Conservation (phyloP, 1,140 invertebrate genomes). For the Hetaerina americana region DNA sequence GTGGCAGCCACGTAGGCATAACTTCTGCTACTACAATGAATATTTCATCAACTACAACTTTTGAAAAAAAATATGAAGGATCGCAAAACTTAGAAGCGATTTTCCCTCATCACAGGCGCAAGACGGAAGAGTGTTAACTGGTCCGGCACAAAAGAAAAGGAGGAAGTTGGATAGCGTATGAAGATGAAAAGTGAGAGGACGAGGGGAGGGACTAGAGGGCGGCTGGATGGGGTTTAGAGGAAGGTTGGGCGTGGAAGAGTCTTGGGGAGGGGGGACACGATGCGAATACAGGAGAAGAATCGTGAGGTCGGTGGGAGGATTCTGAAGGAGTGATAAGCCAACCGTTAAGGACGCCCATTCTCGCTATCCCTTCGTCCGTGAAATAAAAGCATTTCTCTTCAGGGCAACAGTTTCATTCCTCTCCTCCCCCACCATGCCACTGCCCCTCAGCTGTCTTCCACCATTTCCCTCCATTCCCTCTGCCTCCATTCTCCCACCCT, state of each 20-base stretch:
- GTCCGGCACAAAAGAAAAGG: not conserved
- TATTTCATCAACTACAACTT: not conserved
- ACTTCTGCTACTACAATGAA: not conserved
- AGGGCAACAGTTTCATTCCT: not conserved
- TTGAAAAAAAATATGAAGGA: too few relatives aligned
- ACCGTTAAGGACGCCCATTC: not conserved
- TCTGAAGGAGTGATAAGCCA: not conserved
- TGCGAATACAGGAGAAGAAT: not conserved
- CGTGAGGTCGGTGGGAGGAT: not conserved
- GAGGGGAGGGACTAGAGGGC: too few relatives aligned
- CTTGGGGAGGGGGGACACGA: too few relatives aligned
- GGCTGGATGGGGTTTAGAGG: too few relatives aligned
- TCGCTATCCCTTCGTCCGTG: not conserved
- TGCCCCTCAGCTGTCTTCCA: not conserved
- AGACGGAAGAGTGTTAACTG: not conserved
- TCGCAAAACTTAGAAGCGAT: not conserved
- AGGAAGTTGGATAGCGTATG: not conserved
- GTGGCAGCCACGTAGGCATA: not conserved
- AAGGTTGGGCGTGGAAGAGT: too few relatives aligned
- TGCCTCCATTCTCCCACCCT: too few relatives aligned
- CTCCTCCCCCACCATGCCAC: not conserved
- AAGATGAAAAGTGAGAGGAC: not conserved
- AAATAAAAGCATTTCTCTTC: not conserved
- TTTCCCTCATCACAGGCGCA: not conserved
- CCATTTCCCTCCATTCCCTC: not conserved